Conservation (phyloP, 35 echinoderm and acorn worm species). For the Patiria miniata region DNA sequence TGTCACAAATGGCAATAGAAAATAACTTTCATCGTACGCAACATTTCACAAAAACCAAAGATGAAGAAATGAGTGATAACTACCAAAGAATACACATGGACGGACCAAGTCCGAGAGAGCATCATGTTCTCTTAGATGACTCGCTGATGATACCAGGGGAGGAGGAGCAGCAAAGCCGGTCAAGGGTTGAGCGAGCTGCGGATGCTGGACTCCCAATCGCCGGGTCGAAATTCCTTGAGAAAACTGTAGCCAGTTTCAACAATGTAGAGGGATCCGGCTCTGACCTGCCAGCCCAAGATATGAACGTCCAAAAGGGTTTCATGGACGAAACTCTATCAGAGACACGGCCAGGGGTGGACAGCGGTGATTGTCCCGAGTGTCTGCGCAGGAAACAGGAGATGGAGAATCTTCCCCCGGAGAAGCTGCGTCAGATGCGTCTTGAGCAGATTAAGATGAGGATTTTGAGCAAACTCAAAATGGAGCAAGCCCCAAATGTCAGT, state of each 20-base stretch:
- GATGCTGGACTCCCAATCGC: neutral
- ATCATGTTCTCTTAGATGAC: neutral
- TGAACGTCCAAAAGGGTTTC: neutral
- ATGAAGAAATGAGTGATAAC: conserved; percentile 6
- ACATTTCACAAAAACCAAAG: neutral
- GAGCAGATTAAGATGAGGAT: conserved; percentile 73
- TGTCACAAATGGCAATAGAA: neutral
- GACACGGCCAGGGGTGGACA: neutral
- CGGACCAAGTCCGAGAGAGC: neutral
- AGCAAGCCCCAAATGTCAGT: conserved; percentile 61
- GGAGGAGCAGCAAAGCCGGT: neutral
- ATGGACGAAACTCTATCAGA: neutral
- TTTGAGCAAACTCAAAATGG: conserved; percentile 63
- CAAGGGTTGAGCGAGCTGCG: neutral
- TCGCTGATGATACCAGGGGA: neutral
- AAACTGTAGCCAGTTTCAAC: conserved; percentile 8
- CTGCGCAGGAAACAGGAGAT: conserved; percentile 19
- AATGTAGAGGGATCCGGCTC: neutral
- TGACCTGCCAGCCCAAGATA: neutral
- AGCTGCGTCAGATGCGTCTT: conserved; percentile 40
- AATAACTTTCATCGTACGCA: neutral
- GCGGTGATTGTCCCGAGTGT: conserved; percentile 13
- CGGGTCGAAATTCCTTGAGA: neutral
- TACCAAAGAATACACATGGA: conserved; percentile 16
- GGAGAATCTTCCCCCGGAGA: conserved; percentile 35